phyloP scores from a whole-genome alignment of 2,888 invertebrate species.

The Drosophila neotestacea region DNA sequence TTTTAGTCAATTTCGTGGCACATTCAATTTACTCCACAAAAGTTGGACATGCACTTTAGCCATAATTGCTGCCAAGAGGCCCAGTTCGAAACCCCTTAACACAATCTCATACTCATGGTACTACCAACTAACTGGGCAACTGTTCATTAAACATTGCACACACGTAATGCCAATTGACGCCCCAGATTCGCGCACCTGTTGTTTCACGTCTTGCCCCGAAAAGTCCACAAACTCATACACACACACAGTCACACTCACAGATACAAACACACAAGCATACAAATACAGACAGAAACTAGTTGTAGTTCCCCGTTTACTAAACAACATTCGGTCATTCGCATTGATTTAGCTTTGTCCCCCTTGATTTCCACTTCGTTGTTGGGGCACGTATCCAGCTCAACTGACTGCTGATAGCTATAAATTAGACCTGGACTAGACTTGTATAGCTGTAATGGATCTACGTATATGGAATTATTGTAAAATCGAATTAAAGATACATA shows the following conservation, averaged over 20 bases:
- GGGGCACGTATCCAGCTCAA: slow-evolving; percentile 17
- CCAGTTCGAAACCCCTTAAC: neutral
- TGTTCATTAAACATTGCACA: slow-evolving; percentile 67
- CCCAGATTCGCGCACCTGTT: slow-evolving; percentile 77
- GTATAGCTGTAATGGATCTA: neutral
- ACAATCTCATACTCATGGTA: slow-evolving; percentile 5
- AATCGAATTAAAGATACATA: slow-evolving; percentile 5
- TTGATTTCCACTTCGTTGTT: slow-evolving; percentile 2
- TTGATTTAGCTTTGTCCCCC: slow-evolving; percentile 17
- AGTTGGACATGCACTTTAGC: slow-evolving; percentile 38
- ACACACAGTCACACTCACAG: neutral
- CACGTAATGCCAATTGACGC: slow-evolving; percentile 76
- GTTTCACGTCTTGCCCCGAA: slow-evolving; percentile 24
- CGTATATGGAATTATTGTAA: slow-evolving; percentile 1
- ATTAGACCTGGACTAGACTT: slow-evolving; percentile 10
- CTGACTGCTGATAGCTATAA: slow-evolving; percentile 21
- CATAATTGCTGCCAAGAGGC: slow-evolving; percentile 25
- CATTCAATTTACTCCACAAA: slow-evolving; percentile 59
- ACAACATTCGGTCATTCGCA: slow-evolving; percentile 17
- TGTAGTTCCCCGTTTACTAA: slow-evolving; percentile 15
- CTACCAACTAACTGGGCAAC: slow-evolving; percentile 16
- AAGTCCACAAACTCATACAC: neutral
- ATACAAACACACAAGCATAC: neutral
- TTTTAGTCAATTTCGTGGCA: slow-evolving; percentile 54
- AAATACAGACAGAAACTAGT: neutral